Percentiles rank a stretch among this genome's conserved stretches.
phyloP scores from a whole-genome alignment of 2,888 invertebrate species.

The Terebella lapidaria region DNA sequence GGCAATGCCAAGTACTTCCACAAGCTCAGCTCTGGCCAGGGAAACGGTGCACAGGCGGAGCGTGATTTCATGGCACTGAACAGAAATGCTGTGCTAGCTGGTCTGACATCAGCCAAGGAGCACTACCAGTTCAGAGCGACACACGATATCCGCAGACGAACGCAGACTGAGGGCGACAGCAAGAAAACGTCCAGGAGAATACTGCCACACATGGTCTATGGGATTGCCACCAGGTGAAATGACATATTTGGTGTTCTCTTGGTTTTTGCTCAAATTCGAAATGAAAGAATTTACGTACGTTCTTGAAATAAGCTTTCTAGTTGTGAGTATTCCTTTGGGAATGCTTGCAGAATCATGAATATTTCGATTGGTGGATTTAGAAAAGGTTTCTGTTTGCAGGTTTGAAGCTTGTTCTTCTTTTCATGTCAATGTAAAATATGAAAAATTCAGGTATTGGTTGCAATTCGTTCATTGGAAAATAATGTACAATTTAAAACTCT shows the following conservation, averaged over 20 bases:
- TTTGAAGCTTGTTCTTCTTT: no score
- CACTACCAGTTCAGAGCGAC: conserved; percentile 45
- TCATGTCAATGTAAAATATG: no score
- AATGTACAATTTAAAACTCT: no score
- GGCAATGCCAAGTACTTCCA: no score
- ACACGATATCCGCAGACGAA: conserved; percentile 41
- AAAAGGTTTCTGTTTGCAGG: no score
- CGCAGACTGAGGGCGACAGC: conserved; percentile 28
- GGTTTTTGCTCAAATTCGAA: no score
- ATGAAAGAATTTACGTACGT: no score
- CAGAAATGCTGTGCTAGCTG: conserved; percentile 41
- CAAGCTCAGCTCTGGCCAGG: no score
- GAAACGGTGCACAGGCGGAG: conserved; percentile 6
- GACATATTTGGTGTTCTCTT: background rate
- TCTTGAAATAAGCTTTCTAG: no score
- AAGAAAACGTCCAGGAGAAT: conserved; percentile 33
- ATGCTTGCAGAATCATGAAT: no score
- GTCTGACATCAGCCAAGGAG: conserved; percentile 43
- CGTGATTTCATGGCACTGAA: conserved; percentile 47
- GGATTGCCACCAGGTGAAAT: conserved; percentile 43
- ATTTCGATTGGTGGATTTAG: no score
- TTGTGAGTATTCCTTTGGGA: no score
- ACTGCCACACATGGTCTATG: conserved; percentile 46
- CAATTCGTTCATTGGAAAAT: background rate
- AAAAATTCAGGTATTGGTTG: background rate